Base-by-base conservation (phyloP, 2,888 invertebrate genomes). In the Tetragonisca angustula region DNA sequence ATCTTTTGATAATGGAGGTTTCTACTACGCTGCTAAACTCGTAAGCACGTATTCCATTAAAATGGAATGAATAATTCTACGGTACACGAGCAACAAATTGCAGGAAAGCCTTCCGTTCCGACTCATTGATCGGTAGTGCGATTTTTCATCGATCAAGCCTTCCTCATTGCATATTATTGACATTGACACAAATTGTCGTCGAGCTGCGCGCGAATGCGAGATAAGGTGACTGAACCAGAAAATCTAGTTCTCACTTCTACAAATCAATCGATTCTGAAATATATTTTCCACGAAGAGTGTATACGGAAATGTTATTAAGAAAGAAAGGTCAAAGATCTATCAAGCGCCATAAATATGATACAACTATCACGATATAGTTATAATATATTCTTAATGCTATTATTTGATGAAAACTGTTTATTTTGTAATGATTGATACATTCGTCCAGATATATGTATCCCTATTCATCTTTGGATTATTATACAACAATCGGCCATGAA, bases 161-260 rank as follows among this genome's bases (percentile, higher is more conserved):
- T 76, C 70, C 62, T 15, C 24, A 0, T 32, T 52, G 54, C 59
- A 77, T 81, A 36, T 67, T 36, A 85, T 85, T 68, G 71, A 81
- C 77, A 84, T 85, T 84, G 81, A 81, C 79, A 83, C 79, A 59
- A 79, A 79, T 83, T 69, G 56, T 56, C 61, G 36, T 61, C 24
- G 17, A 50, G 27, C 11, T 19, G 19, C 27, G 67, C 36, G 59
- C 59, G 59, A 69, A 74, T 81, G 61, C 21, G 62, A n/a, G 68
- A 52, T 59, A 77, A 72, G 59, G 50, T 21, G 61, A 67, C 56
- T 67, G 69, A 81, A 84, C 84, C 76, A 65, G 85, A 81, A 86
- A 70, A 62, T 84, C 85, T 79, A 79, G 84, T 86, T 86, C 68
- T 69, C 15, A 9, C 52, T 56, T 21, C 36, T 59, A 36, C 19